phyloP scores from a whole-genome alignment of 2,113 vertebrate species.

The Prietella phreatophila region DNA sequence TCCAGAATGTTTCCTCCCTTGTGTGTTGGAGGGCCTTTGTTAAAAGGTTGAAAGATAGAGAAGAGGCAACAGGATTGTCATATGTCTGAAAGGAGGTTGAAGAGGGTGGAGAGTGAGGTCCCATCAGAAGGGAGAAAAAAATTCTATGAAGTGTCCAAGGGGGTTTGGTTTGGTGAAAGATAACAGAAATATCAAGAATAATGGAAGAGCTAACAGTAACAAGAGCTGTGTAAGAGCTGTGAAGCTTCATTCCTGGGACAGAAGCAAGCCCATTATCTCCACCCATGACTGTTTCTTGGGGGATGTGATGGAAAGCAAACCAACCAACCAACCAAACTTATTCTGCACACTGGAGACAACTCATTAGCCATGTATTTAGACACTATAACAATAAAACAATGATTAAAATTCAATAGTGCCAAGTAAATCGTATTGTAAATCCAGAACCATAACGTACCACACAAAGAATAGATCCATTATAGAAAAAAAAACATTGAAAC shows the following conservation, averaged over 20 bases:
- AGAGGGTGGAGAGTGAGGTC: not conserved
- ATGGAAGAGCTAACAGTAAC: not conserved
- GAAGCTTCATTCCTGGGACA: not conserved
- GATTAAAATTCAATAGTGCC: not conserved
- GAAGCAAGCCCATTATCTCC: too few relatives aligned
- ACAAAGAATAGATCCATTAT: not conserved
- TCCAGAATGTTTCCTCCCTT: not conserved
- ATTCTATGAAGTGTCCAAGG: not conserved
- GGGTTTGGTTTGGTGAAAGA: not conserved
- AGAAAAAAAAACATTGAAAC: not conserved
- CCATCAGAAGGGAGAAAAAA: not conserved
- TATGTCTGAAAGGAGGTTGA: not conserved
- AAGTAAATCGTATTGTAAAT: not conserved
- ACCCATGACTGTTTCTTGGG: not conserved
- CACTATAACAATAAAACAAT: not conserved
- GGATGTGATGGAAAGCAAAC: not conserved
- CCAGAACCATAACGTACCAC: not conserved
- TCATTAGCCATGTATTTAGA: not conserved
- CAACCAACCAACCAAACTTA: not conserved
- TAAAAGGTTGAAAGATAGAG: not conserved
- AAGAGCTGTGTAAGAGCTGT: not conserved
- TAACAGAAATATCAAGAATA: not conserved
- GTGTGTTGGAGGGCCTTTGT: not conserved
- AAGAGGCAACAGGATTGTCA: not conserved
- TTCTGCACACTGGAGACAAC: not conserved